phyloP scores from a whole-genome alignment of 2,113 vertebrate species.

The Nyctereutes procyonoides region DNA sequence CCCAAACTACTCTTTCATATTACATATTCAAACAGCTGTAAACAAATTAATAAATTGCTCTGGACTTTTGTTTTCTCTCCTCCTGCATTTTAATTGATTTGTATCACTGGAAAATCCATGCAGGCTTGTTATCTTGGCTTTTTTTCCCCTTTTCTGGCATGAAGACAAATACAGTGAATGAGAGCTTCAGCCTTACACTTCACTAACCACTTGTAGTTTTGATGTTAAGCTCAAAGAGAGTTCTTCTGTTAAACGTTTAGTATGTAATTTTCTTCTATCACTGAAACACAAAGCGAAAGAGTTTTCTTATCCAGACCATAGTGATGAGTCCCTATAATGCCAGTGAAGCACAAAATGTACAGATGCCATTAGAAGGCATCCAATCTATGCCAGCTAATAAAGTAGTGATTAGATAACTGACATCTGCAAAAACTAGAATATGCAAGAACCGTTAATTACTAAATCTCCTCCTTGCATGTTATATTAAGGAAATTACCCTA shows the following conservation, averaged over 20 bases:
- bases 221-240: slow-evolving; percentile 41
- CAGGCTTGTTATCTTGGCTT: slow-evolving; percentile 61
- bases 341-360: slow-evolving; percentile 80
- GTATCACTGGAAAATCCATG: slow-evolving; percentile 57
- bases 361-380: slow-evolving; percentile 79
- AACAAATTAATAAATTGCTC: slow-evolving; percentile 79
- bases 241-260: slow-evolving; percentile 72
- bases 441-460: slow-evolving; percentile 72
- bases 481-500: slow-evolving; percentile 74
- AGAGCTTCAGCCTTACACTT: slow-evolving; percentile 13
- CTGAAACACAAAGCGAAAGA: slow-evolving; percentile 63
- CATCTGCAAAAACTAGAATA: slow-evolving; percentile 76
- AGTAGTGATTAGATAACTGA: slow-evolving; percentile 76
- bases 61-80: slow-evolving; percentile 73
- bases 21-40: slow-evolving; percentile 72
- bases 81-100: slow-evolving; percentile 78
- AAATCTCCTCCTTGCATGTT: slow-evolving; percentile 68
- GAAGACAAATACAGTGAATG: slow-evolving; percentile 1
- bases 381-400: slow-evolving; percentile 79
- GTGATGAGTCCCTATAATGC: slow-evolving; percentile 71
- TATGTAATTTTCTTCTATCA: slow-evolving; percentile 74
- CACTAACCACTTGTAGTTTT: slow-evolving; percentile 64
- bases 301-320: slow-evolving; percentile 73
- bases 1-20: slow-evolving; percentile 40
- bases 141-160: not conserved